Evolutionary conservation across 1,140 invertebrate genomes (phyloP).

Genomic region (Solen grandis): DNA sequence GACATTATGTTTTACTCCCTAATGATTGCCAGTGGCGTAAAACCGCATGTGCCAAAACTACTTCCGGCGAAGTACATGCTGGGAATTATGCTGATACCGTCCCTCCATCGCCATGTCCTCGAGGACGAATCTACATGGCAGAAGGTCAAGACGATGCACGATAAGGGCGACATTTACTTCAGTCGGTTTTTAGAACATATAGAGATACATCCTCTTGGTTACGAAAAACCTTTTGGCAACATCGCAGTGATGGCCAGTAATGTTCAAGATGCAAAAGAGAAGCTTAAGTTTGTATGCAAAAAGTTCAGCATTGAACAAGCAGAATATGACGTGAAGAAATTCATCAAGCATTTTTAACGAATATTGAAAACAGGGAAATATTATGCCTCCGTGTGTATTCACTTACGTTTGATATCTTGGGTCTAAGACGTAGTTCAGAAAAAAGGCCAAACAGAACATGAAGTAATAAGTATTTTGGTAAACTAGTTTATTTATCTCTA

Average conservation of each 20-base stretch:
- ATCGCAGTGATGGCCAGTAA: conserved; percentile 55
- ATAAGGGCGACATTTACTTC: conserved; percentile 40
- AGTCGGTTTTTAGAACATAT: conserved; percentile 51
- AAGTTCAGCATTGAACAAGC: conserved; percentile 44
- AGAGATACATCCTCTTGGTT: not conserved
- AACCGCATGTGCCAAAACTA: conserved; percentile 50
- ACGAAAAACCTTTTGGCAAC: conserved; percentile 61
- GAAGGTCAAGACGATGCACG: conserved; percentile 26
- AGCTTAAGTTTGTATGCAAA: conserved; percentile 54
- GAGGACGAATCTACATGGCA: conserved; percentile 4
- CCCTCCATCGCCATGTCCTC: conserved; percentile 51
- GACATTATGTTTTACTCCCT: conserved; percentile 63
- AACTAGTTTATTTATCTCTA: too few relatives aligned
- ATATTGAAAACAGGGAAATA: too few relatives aligned
- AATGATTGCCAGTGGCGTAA: conserved; percentile 59
- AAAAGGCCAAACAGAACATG: too few relatives aligned
- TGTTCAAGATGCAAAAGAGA: conserved; percentile 23
- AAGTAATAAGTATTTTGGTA: too few relatives aligned
- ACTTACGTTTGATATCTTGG: too few relatives aligned
- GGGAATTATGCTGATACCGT: conserved; percentile 66
- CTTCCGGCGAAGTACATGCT: conserved; percentile 29
- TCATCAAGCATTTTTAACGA: conserved; percentile 48
- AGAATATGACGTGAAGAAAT: conserved; percentile 50
- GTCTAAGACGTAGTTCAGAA: too few relatives aligned
- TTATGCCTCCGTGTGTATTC: too few relatives aligned